Evolutionary conservation across 2,797 vertebrate species (phyloP), one percentile per base, ranked within the genome.

Genomic region (Halcyon badia): DNA sequence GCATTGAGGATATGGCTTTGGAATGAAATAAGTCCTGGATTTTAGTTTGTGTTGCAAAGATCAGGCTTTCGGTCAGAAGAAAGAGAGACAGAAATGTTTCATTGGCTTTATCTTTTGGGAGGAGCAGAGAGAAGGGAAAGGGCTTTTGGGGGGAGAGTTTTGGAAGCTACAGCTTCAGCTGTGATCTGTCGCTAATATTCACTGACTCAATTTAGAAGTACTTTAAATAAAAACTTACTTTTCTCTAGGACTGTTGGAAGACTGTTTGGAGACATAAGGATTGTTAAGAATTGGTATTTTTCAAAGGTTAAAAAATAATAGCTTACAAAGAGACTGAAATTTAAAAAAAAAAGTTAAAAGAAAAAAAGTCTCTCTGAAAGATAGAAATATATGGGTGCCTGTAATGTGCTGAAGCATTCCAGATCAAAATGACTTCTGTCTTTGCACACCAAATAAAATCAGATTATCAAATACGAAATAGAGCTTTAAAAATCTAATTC

Each of bases 281-380:
- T 78, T 94, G n/a, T 62, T 90, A 78, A 87, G 68, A 92, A 75
- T 31, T 78, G 25, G 10, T 60, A 42, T 62, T 95, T 93, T 95
- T 94, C 65, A 66, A 65, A 83, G 58, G 20, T 61, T 83, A 54
- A 91, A 90, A 89, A 85, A 33, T 30, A 79, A 16, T 25, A 54
- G 8, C 11, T 83, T 84, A 66, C 65, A 92, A 79, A 91, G 81
- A 77, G 51, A 61, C 14, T 33, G 65, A 87, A 35, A 90, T 90
- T 28, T 25, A 82, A 87, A 61, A 51, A 49, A 39, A 80, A 56
- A 73, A 30, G 7, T 73, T 84, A 5, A 35, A 82, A 25, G 56
- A 33, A 58, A 79, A 79, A 42, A 48, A 30, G 9, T 44, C 24
- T 84, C 5, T 72, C 20, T 90, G 48, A 24, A 92, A 93, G 51